Evolutionary conservation across 2,113 vertebrate genomes (phyloP).

Genomic region (Stigmatopora argus): DNA sequence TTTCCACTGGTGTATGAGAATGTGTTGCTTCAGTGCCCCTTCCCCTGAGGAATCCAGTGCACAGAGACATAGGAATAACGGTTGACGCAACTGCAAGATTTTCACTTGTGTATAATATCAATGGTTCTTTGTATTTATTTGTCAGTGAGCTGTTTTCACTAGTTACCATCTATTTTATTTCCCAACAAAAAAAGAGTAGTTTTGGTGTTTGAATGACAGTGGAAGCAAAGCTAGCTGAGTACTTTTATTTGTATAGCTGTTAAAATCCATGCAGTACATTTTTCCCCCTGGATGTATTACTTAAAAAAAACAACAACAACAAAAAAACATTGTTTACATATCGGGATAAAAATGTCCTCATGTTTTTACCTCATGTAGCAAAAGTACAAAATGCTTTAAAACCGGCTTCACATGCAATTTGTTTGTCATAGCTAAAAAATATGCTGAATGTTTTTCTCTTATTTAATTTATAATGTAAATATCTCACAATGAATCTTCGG

Average conservation of each 20-base stretch:
- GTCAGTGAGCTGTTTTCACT: constrained; percentile 59
- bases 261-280: background rate
- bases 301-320: background rate
- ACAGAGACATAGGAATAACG: constrained; percentile 26
- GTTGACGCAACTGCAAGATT: constrained; percentile 33
- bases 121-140: constrained; percentile 67
- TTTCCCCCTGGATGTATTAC: constrained; percentile 12
- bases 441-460: constrained; percentile 80
- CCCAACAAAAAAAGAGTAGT: constrained; percentile 25
- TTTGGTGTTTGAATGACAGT: constrained; percentile 36
- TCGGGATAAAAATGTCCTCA: constrained; percentile 30
- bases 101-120: constrained; percentile 57
- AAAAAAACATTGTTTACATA: constrained; percentile 31
- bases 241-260: constrained; percentile 46
- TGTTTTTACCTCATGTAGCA: constrained; percentile 35
- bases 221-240: constrained; percentile 21
- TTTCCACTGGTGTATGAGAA: constrained; percentile 54
- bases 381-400: constrained; percentile 21
- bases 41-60: constrained; percentile 38
- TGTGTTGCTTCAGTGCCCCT: constrained; percentile 50
- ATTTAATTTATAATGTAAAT: constrained; percentile 99
- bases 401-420: constrained; percentile 18
- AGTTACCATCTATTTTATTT: constrained; percentile 46
- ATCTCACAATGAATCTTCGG: constrained; percentile 83
- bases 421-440: constrained; percentile 60